Percentiles rank a stretch among this genome's conserved stretches.
Conservation (phyloP, 2,113 vertebrate genomes). For the Malurus melanocephalus region DNA sequence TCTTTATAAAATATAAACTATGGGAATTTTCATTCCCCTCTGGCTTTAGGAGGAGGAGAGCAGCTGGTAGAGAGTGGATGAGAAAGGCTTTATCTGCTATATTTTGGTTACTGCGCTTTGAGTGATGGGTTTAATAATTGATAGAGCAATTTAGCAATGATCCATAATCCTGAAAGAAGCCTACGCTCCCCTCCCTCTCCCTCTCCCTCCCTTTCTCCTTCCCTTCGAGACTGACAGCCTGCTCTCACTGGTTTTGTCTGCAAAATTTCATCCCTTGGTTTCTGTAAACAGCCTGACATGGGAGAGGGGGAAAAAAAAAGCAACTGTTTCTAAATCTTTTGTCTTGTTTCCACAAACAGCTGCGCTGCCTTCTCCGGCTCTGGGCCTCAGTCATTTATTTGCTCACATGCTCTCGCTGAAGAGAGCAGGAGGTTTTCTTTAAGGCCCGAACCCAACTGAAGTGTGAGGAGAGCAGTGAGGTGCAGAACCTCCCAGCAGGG, state of each 20-base stretch:
- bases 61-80: conserved; percentile 49
- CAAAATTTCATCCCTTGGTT: conserved; percentile 41
- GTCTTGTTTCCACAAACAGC: conserved; percentile 45
- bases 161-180: conserved; percentile 58
- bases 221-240: conserved; percentile 22
- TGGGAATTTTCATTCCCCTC: conserved; percentile 49
- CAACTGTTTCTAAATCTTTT: conserved; percentile 39
- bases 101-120: conserved; percentile 53
- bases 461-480: background rate
- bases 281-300: conserved; percentile 49
- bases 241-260: conserved; percentile 41
- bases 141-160: conserved; percentile 65
- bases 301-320: background rate
- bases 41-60: conserved; percentile 41
- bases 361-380: conserved; percentile 5
- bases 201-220: background rate
- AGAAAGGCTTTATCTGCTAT: conserved; percentile 55
- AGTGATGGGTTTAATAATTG: conserved; percentile 64
- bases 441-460: background rate
- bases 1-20: conserved; percentile 50
- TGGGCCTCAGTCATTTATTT: background rate
- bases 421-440: conserved; percentile 30
- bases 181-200: background rate
- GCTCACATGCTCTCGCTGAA: background rate
- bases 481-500: background rate